Percentiles rank a stretch among this genome's conserved stretches.
Conservation (phyloP, 2,113 vertebrate species). For the Corydoras sp. region DNA sequence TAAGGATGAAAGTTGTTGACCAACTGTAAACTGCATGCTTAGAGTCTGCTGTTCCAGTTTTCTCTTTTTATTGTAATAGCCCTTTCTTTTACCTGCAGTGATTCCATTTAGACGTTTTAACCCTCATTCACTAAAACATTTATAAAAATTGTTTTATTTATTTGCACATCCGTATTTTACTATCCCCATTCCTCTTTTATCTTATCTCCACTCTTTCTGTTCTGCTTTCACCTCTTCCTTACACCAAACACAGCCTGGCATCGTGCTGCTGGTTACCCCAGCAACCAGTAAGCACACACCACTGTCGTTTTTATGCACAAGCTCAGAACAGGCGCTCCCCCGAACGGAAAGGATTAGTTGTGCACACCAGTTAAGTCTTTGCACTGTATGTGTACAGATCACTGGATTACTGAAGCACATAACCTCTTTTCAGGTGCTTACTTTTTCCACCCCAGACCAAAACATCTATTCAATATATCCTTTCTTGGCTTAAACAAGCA, state of each 20-base stretch:
- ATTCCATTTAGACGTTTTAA: neutral
- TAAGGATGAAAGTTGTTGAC: neutral
- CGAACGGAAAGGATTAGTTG: conserved; percentile 34
- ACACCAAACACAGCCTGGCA: conserved; percentile 36
- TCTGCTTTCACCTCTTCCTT: conserved; percentile 25
- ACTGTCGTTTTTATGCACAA: conserved; percentile 21
- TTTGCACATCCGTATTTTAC: conserved; percentile 4
- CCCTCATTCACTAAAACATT: neutral
- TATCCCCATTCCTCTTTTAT: neutral
- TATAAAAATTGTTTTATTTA: neutral
- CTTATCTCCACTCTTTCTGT: neutral
- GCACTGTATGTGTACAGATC: conserved; percentile 13
- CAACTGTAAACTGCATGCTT: conserved; percentile 20
- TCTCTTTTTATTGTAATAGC: neutral
- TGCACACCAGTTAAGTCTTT: conserved; percentile 7
- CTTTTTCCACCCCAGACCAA: conserved; percentile 5
- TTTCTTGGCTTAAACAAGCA: neutral
- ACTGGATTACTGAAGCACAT: conserved; percentile 24
- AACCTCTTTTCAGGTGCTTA: conserved; percentile 3
- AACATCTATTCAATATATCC: conserved; percentile 4
- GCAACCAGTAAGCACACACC: conserved; percentile 38
- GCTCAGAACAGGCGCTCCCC: conserved; percentile 12
- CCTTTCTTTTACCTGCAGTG: neutral
- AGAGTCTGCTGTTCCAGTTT: conserved; percentile 14
- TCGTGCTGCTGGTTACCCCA: conserved; percentile 33